Base-by-base conservation (phyloP, 2,113 vertebrate genomes). In the Fukomys damarensis region DNA sequence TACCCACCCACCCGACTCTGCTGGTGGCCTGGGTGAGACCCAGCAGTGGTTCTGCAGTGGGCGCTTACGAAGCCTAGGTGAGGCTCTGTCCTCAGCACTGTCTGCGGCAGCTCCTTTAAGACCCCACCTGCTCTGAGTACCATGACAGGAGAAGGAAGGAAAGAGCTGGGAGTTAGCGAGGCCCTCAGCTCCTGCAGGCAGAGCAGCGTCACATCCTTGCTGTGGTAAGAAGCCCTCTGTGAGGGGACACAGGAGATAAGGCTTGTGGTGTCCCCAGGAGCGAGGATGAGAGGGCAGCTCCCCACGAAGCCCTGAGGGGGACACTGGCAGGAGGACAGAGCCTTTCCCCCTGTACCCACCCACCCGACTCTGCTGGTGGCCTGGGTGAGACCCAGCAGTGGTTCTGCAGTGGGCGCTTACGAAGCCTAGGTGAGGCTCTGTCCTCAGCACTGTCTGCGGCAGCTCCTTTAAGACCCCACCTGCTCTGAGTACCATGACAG, bases 141-240 rank as follows among this genome's bases (percentile, higher is more conserved):
- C 43, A 70, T 70, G 14, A 56, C 26, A 74, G 35, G 32, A 2
- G 14, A 82, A 12, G 35, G 30, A 77, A 49, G 43, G 38, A 16
- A 58, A 7, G 58, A 58, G 17, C 2, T 30, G 46, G 28, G 30
- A 1, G 3, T 6, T 3, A 16, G 5, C 46, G 5, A 5, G 46
- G 46, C 46, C 5, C 16, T 11, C 0, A 0, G 32, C 3, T 49
- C 11, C 1, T 7, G 7, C 4, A 26, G 32, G 65, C 13, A 52
- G 54, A 70, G 46, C 16, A 14, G 11, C 2, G 12, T 28, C 35
- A 13, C 6, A 43, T 12, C 0, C 4, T 35, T 13, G 56, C n/a
- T 49, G 3, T 41, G 84, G 52, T 32, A 76, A 32, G 56, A 38
- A 7, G 2, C 8, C 4, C 10, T 30, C 10, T 58, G 11, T 70